Percentiles rank a stretch among this genome's conserved stretches.
Conservation (phyloP, 1,140 invertebrate species). For the Oedothorax gibbosus region DNA sequence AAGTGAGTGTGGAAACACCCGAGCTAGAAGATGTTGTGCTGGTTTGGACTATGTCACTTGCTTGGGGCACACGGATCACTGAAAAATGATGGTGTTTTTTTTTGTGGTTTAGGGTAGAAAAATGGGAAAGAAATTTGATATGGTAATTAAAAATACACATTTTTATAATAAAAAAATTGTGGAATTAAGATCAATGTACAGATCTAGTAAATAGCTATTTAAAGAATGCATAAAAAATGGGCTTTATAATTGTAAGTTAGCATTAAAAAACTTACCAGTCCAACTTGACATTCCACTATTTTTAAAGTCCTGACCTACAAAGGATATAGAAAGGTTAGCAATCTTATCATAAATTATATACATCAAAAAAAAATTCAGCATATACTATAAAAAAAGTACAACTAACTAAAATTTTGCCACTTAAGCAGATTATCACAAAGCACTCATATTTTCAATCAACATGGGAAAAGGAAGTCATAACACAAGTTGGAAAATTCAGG, state of each 20-base stretch:
- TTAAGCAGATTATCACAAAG: too few relatives aligned
- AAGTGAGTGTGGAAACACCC: not conserved
- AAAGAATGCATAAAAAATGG: not conserved
- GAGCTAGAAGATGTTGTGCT: constrained; percentile 27
- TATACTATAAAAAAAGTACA: too few relatives aligned
- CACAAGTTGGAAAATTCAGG: too few relatives aligned
- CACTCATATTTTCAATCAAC: not conserved
- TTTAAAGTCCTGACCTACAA: constrained; percentile 44
- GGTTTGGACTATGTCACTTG: constrained; percentile 31
- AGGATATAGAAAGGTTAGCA: not conserved
- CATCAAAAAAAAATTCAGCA: too few relatives aligned
- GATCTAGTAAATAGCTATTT: not conserved
- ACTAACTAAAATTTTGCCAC: too few relatives aligned
- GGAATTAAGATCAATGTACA: not conserved
- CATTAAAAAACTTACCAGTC: constrained; percentile 12
- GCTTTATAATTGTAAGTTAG: not conserved
- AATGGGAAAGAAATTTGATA: not conserved
- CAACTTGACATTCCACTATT: constrained; percentile 45
- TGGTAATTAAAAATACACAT: not conserved
- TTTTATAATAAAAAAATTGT: not conserved
- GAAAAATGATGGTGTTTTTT: not conserved
- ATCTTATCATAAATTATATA: too few relatives aligned
- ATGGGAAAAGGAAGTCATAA: too few relatives aligned
- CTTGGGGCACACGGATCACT: constrained; percentile 43
- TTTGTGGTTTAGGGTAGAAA: not conserved